A percentile compares a stretch with the other conserved stretches of the same genome.
phyloP scores from a whole-genome alignment of 2,888 invertebrate genomes.

The Hymenopus coronatus region DNA sequence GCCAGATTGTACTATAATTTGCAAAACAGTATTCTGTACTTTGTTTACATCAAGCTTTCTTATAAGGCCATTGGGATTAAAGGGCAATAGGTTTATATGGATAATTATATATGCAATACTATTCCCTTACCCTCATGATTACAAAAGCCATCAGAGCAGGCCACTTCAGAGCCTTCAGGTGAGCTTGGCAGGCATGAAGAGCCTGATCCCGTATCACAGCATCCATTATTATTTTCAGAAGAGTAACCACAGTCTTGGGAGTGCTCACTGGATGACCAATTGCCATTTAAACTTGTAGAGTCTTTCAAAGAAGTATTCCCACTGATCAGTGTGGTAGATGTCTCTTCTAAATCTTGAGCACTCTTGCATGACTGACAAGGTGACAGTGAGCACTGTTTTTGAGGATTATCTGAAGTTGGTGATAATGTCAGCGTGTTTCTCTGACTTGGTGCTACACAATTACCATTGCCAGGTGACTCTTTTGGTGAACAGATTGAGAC shows the following conservation, averaged over 20 bases:
- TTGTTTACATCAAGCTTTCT: too few relatives aligned
- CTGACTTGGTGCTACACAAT: not conserved
- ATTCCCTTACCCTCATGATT: conserved; percentile 60
- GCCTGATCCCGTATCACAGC: conserved; percentile 63
- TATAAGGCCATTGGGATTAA: too few relatives aligned
- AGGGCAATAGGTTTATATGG: too few relatives aligned
- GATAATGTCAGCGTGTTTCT: not conserved
- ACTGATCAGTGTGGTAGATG: not conserved
- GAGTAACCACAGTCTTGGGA: conserved; percentile 86
- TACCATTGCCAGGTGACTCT: not conserved
- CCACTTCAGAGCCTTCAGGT: conserved; percentile 86
- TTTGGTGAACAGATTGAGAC: not conserved
- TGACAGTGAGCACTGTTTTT: conserved; percentile 14
- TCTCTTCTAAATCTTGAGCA: conserved; percentile 25
- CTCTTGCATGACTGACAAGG: conserved; percentile 33
- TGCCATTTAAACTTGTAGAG: conserved; percentile 44
- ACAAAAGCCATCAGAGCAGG: conserved; percentile 85
- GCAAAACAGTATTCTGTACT: too few relatives aligned
- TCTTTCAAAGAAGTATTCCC: not conserved
- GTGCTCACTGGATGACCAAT: conserved; percentile 64
- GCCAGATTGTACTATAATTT: too few relatives aligned
- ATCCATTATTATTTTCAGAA: conserved; percentile 76
- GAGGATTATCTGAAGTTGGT: not conserved
- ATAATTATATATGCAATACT: too few relatives aligned
- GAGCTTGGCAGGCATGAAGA: conserved; percentile 80